Conservation (phyloP, 2,797 vertebrate species). For the Sarcophilus harrisii region DNA sequence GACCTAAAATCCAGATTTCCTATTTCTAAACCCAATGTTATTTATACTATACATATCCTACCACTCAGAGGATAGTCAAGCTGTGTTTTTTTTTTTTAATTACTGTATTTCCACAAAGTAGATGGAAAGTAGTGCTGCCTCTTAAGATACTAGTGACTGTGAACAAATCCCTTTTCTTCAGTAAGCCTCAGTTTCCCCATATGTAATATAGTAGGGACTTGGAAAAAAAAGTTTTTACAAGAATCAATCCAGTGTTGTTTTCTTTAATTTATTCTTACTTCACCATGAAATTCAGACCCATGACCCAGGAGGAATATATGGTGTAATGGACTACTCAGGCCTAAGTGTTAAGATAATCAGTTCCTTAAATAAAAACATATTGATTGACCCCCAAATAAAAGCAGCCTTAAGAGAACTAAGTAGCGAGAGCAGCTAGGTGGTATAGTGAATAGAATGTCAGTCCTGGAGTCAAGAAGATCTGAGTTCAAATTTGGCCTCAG, state of each 20-base stretch:
- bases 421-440: neutral
- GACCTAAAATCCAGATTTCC: neutral
- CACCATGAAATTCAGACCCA: neutral
- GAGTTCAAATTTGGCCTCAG: neutral
- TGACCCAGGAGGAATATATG: neutral
- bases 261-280: neutral
- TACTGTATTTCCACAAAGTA: neutral
- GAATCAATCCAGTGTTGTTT: neutral
- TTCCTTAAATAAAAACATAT: neutral
- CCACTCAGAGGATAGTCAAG: neutral
- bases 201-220: neutral
- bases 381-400: neutral
- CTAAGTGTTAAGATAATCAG: neutral
- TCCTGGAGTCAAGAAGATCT: neutral
- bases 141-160: neutral
- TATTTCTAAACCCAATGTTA: constrained; percentile 7
- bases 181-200: neutral
- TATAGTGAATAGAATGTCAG: neutral
- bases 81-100: neutral
- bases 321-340: neutral
- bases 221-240: neutral
- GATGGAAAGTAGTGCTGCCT: neutral
- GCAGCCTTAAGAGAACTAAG: neutral
- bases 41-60: neutral
- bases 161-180: neutral